phyloP scores from a whole-genome alignment of 1,140 invertebrate species.

The Apis florea region DNA sequence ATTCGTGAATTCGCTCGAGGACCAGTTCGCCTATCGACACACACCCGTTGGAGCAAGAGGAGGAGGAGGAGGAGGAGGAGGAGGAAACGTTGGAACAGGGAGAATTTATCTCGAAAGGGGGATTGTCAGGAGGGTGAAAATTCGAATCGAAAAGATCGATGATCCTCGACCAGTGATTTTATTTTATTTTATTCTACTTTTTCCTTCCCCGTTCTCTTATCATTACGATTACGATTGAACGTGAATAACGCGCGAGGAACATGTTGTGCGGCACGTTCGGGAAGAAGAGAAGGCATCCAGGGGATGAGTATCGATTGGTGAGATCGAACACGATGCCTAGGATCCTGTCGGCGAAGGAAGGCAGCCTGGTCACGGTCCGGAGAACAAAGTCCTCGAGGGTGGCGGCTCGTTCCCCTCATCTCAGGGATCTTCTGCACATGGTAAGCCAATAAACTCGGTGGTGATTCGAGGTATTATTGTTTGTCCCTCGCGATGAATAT shows the following conservation, averaged over 20 bases:
- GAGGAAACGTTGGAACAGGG: slow-evolving; percentile 5
- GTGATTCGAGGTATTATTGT: slow-evolving; percentile 1
- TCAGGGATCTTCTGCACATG: slow-evolving; percentile 66
- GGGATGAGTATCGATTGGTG: slow-evolving; percentile 73
- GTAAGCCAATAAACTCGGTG: slow-evolving; percentile 57
- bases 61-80: neutral
- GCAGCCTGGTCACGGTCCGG: slow-evolving; percentile 42
- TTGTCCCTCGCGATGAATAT: no score
- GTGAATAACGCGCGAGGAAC: slow-evolving; percentile 31
- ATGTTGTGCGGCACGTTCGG: slow-evolving; percentile 76
- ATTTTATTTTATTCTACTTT: neutral
- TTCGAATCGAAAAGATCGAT: no score
- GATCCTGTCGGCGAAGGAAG: slow-evolving; percentile 59
- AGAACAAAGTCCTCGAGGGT: slow-evolving; percentile 63
- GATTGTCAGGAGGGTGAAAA: no score
- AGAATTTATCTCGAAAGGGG: no score
- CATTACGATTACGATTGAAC: no score
- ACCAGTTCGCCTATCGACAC: slow-evolving; percentile 1
- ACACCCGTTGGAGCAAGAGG: neutral
- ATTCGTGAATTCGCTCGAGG: neutral
- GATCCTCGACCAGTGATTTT: slow-evolving; percentile 4
- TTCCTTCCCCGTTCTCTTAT: no score
- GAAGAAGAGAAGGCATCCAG: slow-evolving; percentile 65
- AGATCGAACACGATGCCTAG: slow-evolving; percentile 64
- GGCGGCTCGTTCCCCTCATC: slow-evolving; percentile 46